These are phyloP conservation scores for Notiomystis cincta DNA, from an alignment of 2,113 vertebrate genomes.

Conservation along the genomic window DNA sequence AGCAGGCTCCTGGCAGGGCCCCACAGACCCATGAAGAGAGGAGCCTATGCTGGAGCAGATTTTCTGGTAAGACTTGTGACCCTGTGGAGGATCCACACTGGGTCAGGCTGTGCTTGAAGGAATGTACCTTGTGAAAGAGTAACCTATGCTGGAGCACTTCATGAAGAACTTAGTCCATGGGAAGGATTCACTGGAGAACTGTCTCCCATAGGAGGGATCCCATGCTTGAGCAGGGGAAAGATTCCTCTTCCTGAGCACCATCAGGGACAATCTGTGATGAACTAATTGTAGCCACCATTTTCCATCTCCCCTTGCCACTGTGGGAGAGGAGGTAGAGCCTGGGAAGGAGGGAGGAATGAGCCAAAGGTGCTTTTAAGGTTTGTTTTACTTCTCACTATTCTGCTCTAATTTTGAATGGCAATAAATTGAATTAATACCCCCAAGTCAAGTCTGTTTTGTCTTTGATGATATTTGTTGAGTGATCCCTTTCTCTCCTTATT, in stretches of 20 bases:
- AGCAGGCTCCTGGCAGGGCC: not conserved
- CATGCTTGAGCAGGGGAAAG: not conserved
- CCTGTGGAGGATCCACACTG: not conserved
- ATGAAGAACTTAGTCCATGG: not conserved
- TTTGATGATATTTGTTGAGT: rapidly evolving
- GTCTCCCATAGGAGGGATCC: not conserved
- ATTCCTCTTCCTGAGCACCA: not conserved
- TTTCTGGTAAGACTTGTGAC: not conserved
- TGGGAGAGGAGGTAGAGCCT: not conserved
- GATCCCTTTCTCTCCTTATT: not conserved
- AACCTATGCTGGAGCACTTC: not conserved
- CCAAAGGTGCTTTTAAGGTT: not conserved
- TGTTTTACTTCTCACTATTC: not conserved
- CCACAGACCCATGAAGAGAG: not conserved
- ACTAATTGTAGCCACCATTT: not conserved
- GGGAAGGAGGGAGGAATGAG: not conserved
- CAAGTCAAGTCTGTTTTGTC: not conserved
- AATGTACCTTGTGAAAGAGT: not conserved
- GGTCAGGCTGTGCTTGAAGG: not conserved
- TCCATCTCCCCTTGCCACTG: not conserved
- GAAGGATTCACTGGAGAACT: not conserved
- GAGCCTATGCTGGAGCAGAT: not conserved
- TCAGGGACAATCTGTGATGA: not conserved
- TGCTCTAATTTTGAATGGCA: not conserved
- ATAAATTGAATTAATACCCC: not conserved